phyloP scores from a whole-genome alignment of 1,140 invertebrate species.

The Trachymyrmex cornetzi region DNA sequence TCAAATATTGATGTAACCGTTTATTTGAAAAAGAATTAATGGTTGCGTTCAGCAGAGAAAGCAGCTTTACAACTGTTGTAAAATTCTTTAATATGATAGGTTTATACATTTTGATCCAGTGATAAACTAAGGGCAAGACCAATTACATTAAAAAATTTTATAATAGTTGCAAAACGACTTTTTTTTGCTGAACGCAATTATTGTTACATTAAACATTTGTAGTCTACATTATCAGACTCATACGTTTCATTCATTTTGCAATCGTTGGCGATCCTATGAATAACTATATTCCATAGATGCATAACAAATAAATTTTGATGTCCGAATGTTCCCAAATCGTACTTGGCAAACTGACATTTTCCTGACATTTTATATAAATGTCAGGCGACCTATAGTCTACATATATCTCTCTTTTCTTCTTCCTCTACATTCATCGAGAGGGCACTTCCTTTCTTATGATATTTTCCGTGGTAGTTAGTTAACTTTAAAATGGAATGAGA shows the following conservation, averaged over 20 bases:
- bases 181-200: too few relatives aligned
- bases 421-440: neutral
- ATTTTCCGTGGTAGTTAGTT: neutral
- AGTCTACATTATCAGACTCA: neutral
- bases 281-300: neutral
- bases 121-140: too few relatives aligned
- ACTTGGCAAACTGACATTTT: neutral
- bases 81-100: too few relatives aligned
- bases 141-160: too few relatives aligned
- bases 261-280: neutral
- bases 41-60: too few relatives aligned
- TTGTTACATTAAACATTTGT: constrained; percentile 4
- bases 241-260: neutral
- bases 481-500: neutral
- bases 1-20: neutral
- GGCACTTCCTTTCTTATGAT: neutral
- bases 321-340: neutral
- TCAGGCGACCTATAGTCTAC: neutral
- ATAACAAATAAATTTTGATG: neutral
- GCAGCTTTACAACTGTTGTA: too few relatives aligned
- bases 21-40: neutral
- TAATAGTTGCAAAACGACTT: too few relatives aligned
- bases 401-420: neutral
- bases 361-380: neutral
- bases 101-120: too few relatives aligned